A percentile compares a stretch with the other conserved stretches of the same genome.
These are phyloP conservation scores for Streptopelia turtur DNA, from an alignment of 2,797 vertebrate species.

Conservation along the genomic window DNA sequence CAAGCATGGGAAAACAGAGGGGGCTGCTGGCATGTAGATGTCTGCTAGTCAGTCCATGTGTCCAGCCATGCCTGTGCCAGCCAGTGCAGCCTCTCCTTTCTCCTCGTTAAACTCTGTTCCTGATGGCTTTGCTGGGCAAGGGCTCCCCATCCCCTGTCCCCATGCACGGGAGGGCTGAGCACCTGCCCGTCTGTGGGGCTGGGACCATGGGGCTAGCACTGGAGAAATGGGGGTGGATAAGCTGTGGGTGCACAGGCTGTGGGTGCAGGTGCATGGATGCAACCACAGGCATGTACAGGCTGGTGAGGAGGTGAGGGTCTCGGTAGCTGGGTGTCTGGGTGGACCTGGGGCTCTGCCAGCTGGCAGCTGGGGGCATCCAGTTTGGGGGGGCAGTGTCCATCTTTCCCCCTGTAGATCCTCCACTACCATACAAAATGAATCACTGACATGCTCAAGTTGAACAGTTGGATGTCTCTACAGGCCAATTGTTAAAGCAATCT, in stretches of 20 bases:
- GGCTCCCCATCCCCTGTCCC: background rate
- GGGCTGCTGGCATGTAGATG: accelerated
- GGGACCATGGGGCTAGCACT: too few relatives aligned
- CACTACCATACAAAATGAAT: background rate
- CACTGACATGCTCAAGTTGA: background rate
- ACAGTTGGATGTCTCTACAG: accelerated
- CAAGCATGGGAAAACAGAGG: background rate
- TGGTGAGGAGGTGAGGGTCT: accelerated
- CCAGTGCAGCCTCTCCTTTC: background rate
- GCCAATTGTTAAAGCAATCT: background rate
- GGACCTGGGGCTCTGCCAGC: background rate
- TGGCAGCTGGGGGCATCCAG: background rate
- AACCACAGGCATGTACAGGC: accelerated
- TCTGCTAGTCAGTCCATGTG: background rate
- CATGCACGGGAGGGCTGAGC: accelerated
- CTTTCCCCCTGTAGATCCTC: background rate
- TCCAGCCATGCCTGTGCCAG: background rate
- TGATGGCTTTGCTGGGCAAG: background rate
- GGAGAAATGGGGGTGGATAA: accelerated
- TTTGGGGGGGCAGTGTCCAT: background rate
- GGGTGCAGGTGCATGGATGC: accelerated
- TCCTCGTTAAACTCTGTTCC: background rate
- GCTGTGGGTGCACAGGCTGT: background rate
- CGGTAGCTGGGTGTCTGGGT: accelerated
- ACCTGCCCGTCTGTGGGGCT: accelerated